Evolutionary conservation across 2,113 vertebrate genomes (phyloP).

Genomic region (Rhabdornis inornatus): DNA sequence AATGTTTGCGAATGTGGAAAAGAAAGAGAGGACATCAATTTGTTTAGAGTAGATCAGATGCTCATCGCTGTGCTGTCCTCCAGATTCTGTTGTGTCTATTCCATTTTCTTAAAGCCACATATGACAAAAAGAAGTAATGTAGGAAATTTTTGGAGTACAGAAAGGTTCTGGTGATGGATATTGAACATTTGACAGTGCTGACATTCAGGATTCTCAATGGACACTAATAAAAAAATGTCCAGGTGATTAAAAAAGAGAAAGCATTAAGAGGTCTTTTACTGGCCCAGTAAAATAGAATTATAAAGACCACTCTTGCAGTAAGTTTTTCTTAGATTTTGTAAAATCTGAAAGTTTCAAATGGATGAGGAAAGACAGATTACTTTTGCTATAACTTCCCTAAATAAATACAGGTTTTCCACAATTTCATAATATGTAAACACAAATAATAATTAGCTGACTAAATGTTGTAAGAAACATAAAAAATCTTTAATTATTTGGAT

Average conservation of each 20-base stretch:
- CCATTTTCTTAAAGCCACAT: neutral
- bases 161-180: too few species aligned
- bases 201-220: neutral
- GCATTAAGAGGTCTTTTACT: neutral
- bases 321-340: neutral
- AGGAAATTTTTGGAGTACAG: neutral
- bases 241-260: neutral
- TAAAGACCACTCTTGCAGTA: neutral
- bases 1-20: neutral
- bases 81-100: neutral
- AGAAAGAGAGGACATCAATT: neutral
- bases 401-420: neutral
- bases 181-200: neutral
- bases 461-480: neutral
- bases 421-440: neutral
- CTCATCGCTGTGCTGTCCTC: neutral
- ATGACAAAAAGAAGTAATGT: neutral
- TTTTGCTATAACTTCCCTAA: neutral
- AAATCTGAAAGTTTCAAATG: neutral
- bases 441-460: neutral
- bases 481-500: neutral
- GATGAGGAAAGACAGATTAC: neutral
- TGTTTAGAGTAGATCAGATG: neutral
- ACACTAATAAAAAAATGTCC: neutral
- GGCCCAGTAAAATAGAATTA: fast-evolving